Evolutionary conservation across 2,888 invertebrate genomes (phyloP), one percentile per base, ranked within the genome.

Genomic region (Allophyes oxyacanthae): DNA sequence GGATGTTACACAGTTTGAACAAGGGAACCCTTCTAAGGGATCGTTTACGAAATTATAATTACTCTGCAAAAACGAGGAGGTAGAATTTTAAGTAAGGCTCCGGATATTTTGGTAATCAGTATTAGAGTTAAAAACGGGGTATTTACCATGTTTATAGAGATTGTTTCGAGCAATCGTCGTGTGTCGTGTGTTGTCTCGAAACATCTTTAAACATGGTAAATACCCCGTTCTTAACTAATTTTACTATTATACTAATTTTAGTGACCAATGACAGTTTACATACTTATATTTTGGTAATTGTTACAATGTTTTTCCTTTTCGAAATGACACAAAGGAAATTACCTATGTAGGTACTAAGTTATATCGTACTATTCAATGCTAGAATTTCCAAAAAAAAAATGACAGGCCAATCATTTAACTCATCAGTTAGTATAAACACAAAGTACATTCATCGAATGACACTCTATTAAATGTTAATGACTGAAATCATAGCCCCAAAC

Each of bases 11-110:
- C 58, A 73, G 66, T 75, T 78, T 65, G 61, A 64, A 82, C 79
- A 77, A 73, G 74, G 58, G 64, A 82, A 81, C 69, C 77, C 77
- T 80, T 81, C 70, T 65, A 72, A 76, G 59, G 43, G 65, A 65
- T 64, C 15, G 13, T 44, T 55, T 15, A 59, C 67, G 51, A 67
- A 75, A 76, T 77, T 70, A 64, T 75, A 78, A 81, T 77, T 74
- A 72, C 64, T 63, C 63, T 40, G 10, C 50, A 46, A 64, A 73
- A 64, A 69, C 11, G 41, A 71, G 52, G 53, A 56, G 53, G 44
- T 56, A 58, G 30, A 53, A 52, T 59, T 62, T 62, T 34, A 49
- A 64, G 28, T 25, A 54, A 46, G 28, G 20, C 30, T 34, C 6
- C 10, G 15, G 14, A n/a, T 38, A 46, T 60, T 42, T 13, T 6